These are phyloP conservation scores for Tokudaia tokunoshimensis DNA, from an alignment of 2,797 vertebrate species.

Conservation along the genomic window DNA sequence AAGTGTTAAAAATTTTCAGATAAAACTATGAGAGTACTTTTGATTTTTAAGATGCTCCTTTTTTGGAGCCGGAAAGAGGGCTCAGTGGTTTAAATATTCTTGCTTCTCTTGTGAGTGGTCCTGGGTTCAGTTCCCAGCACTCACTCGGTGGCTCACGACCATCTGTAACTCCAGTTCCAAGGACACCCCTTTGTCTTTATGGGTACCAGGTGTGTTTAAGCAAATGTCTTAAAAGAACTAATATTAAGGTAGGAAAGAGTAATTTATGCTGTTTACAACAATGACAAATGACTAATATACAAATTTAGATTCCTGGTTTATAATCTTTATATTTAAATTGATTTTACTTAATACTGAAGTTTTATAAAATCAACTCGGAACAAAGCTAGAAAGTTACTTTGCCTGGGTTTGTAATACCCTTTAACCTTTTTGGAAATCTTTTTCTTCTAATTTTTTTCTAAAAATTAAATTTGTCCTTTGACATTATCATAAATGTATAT, in stretches of 20 bases:
- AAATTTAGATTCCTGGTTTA: background rate
- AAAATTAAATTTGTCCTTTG: background rate
- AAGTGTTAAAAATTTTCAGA: background rate
- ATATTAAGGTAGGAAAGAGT: background rate
- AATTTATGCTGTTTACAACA: background rate
- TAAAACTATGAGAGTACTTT: slow-evolving; percentile 56
- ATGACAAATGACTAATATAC: background rate
- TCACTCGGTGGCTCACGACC: background rate
- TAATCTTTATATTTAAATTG: background rate
- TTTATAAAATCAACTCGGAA: background rate
- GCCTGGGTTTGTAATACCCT: background rate
- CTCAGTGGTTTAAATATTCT: background rate
- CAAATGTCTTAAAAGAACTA: background rate
- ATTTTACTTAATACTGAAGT: background rate
- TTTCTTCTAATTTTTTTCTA: background rate
- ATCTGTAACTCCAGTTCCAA: background rate
- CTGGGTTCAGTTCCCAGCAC: background rate
- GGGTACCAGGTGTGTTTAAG: background rate
- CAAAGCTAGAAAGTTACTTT: slow-evolving; percentile 30
- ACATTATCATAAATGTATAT: background rate
- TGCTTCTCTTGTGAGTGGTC: background rate
- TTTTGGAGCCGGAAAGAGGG: background rate
- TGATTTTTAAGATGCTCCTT: slow-evolving; percentile 36
- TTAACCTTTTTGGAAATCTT: background rate
- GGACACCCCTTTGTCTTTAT: background rate